These are phyloP conservation scores for Eulemur rubriventer DNA, from an alignment of 2,797 vertebrate genomes.

Conservation along the genomic window DNA sequence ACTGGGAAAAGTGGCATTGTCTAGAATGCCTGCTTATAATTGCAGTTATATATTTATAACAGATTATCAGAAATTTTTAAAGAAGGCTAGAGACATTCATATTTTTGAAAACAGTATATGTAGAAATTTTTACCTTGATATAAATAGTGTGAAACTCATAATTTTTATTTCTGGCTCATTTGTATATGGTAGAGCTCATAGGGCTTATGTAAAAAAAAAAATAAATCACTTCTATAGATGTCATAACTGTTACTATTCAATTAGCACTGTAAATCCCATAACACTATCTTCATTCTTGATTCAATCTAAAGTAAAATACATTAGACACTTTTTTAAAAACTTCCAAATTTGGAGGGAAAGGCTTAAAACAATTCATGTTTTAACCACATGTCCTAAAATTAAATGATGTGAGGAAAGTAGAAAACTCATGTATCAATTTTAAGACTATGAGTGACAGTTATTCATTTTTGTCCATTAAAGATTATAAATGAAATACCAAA, in stretches of 20 bases:
- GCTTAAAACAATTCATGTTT: not conserved
- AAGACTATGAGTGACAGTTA: not conserved
- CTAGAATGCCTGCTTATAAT: not conserved
- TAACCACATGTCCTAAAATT: not conserved
- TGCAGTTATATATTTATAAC: not conserved
- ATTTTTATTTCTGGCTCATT: not conserved
- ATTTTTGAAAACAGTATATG: not conserved
- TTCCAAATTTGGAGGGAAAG: not conserved
- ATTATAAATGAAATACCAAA: not conserved
- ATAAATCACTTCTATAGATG: not conserved
- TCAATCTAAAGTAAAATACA: not conserved
- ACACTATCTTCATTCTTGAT: not conserved
- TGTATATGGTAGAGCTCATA: not conserved
- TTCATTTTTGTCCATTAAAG: not conserved
- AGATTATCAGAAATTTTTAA: not conserved
- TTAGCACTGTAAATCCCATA: not conserved
- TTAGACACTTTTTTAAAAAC: not conserved
- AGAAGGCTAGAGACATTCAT: not conserved
- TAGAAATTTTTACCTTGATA: not conserved
- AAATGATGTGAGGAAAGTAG: not conserved
- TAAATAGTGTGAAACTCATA: not conserved
- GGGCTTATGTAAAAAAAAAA: not conserved
- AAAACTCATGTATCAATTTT: not conserved
- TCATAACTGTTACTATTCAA: not conserved
- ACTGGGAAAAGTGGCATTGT: not conserved